Evolutionary conservation across 2,888 invertebrate species (phyloP).

Genomic region (Parnassius mnemosyne): DNA sequence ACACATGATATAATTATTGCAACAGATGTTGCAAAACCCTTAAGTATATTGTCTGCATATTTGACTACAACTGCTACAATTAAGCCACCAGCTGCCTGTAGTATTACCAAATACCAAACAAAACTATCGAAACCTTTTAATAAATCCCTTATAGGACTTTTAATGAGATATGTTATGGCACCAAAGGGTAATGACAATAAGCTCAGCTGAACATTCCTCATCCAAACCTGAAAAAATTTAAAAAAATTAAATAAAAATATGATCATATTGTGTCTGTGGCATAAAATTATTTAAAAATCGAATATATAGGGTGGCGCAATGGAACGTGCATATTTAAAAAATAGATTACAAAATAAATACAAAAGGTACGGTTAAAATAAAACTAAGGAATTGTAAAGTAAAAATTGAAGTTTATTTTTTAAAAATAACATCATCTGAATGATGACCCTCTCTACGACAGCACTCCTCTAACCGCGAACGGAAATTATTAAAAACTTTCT

Average conservation of each 20-base stretch:
- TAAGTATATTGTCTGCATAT: conserved; percentile 99
- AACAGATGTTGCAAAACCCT: conserved; percentile 98
- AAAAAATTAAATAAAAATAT: neutral
- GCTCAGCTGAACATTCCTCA: conserved; percentile 98
- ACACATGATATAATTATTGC: conserved; percentile 97
- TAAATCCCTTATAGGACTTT: conserved; percentile 81
- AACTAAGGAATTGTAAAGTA: too few species aligned
- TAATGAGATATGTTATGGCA: conserved; percentile 88
- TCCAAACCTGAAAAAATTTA: conserved; percentile 86
- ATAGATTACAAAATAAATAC: too few species aligned
- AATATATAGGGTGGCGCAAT: too few species aligned
- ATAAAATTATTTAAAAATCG: too few species aligned
- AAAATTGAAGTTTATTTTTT: too few species aligned
- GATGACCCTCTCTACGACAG: too few species aligned
- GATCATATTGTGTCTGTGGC: too few species aligned
- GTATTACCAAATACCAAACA: conserved; percentile 91
- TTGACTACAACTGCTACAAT: conserved; percentile 99
- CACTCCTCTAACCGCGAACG: too few species aligned
- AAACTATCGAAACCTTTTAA: conserved; percentile 88
- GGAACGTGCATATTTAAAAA: too few species aligned
- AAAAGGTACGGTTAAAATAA: too few species aligned
- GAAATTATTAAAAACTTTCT: too few species aligned
- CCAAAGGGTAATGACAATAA: conserved; percentile 95
- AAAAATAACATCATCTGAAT: too few species aligned
- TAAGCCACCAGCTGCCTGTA: conserved; percentile 97